Base-by-base conservation (phyloP, 2,113 vertebrate genomes). In the Rhipidura dahli region DNA sequence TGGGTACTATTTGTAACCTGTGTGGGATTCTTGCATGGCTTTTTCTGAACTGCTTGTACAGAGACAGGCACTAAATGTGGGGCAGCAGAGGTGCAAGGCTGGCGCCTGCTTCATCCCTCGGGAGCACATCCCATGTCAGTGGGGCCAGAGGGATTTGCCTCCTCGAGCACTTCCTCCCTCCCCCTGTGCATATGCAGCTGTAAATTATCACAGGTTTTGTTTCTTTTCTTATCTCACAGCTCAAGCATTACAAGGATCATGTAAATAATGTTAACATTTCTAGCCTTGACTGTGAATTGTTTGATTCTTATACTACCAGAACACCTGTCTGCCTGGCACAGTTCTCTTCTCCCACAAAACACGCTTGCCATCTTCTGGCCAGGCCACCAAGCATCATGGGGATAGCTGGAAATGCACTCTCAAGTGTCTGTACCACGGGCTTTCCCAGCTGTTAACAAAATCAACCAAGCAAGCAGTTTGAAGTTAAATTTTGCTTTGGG, bases 341-440 rank as follows among this genome's bases (percentile, higher is more conserved):
- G 54, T 56, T 64, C 40, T 64, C 50, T 82, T 84, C 51, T 97
- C 47, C 40, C 76, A 50, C 94, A 95, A 94, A 91, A 73, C 93
- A 89, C 22, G 92, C 50, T 93, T 97, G 95, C 96, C 97, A 97
- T 66, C 97, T 97, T 35, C 97, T 97, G 97, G 97, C 87, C 94
- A 89, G 54, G 68, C 35, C 60, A 50, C 59, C n/a, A 18, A 45
- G 72, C 39, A 64, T 7, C 37, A 2, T 2, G 0, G 24, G 10
- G 24, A 39, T 66, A 35, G 17, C 76, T 89, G 69, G 77, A 87
- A 85, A 61, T 1, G 15, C 39, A 7, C 35, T 44, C 9, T 2
- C 14, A 26, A 17, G 47, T 31, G n/a, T 28, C 22, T 21, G 4
- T 4, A 56, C 23, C 4, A 37, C 1, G 2, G 50, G 39, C 9